Conservation (phyloP, 2,888 invertebrate genomes). For the Aricia artaxerxes region DNA sequence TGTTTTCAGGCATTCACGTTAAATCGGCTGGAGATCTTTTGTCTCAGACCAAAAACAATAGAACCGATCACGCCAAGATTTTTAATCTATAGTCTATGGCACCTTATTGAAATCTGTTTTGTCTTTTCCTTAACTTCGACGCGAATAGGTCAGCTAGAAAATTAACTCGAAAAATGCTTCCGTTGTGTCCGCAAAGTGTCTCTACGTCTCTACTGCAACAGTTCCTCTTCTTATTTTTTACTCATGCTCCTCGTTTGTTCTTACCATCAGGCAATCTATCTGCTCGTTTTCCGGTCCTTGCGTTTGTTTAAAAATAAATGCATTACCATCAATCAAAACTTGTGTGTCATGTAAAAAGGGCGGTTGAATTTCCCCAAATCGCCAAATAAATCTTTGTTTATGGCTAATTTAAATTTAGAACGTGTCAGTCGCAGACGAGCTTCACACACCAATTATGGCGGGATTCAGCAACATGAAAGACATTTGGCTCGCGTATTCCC, state of each 20-base stretch:
- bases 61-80: constrained; percentile 59
- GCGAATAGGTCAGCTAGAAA: not conserved
- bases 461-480: constrained; percentile 43
- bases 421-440: constrained; percentile 46
- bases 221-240: not conserved
- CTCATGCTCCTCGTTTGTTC: not conserved
- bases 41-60: constrained; percentile 63
- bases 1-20: constrained; percentile 69
- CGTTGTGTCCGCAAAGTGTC: not conserved
- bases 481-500: constrained; percentile 46
- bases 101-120: constrained; percentile 19
- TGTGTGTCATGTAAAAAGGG: constrained; percentile 6
- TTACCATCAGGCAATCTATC: not conserved
- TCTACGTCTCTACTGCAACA: not conserved
- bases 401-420: constrained; percentile 39
- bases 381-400: constrained; percentile 34
- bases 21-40: constrained; percentile 75
- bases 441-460: constrained; percentile 54
- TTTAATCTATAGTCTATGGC: constrained; percentile 32
- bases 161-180: not conserved
- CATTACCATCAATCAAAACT: constrained; percentile 5
- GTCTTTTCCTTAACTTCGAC: constrained; percentile 8
- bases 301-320: not conserved
- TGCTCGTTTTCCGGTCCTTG: not conserved
- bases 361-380: constrained; percentile 22